Conservation (phyloP, 2,797 vertebrate genomes). For the Sebastes iracundus region DNA sequence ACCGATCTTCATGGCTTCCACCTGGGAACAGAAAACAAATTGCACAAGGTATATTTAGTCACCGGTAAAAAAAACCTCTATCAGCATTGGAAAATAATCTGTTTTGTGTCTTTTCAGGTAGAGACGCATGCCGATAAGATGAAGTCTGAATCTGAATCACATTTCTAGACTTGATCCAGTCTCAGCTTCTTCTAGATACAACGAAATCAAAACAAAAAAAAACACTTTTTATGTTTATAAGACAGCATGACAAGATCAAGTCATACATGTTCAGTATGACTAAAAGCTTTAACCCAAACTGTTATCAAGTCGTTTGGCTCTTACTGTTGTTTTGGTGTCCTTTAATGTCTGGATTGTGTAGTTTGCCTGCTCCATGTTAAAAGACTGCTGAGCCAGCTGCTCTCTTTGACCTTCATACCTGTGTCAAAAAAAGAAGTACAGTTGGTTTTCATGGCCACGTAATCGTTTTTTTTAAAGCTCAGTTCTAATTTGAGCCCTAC, state of each 20-base stretch:
- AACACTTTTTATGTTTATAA: background rate
- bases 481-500: background rate
- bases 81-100: background rate
- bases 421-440: conserved; percentile 27
- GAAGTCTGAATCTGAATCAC: background rate
- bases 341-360: conserved; percentile 97
- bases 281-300: background rate
- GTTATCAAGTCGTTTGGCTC: background rate
- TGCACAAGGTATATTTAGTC: background rate
- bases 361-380: conserved; percentile 99
- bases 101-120: background rate
- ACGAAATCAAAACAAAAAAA: background rate
- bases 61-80: background rate
- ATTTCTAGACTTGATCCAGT: background rate
- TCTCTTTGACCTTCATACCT: conserved; percentile 98
- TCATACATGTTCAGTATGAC: background rate
- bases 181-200: background rate
- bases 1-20: conserved; percentile 98
- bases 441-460: background rate
- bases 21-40: conserved; percentile 79
- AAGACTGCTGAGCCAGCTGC: conserved; percentile 96
- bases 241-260: background rate
- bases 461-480: background rate
- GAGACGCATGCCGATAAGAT: background rate
- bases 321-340: conserved; percentile 98